A percentile compares a stretch with the other conserved stretches of the same genome.
These are phyloP conservation scores for Mimachlamys varia DNA, from an alignment of 2,888 invertebrate species.

Conservation along the genomic window DNA sequence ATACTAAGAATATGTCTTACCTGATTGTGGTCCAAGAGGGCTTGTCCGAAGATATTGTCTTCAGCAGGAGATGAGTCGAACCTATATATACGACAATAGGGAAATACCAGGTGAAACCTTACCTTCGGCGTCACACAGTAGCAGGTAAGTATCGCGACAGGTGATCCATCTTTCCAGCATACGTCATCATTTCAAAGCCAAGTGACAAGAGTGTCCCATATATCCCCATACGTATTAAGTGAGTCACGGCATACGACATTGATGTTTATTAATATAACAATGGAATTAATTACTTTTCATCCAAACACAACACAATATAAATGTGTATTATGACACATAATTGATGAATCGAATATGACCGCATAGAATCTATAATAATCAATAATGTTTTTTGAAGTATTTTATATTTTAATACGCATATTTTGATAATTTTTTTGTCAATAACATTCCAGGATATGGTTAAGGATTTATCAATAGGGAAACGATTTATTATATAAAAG, in stretches of 20 bases:
- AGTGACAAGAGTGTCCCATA: background rate
- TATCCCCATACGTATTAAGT: background rate
- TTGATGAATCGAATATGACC: background rate
- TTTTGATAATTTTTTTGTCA: background rate
- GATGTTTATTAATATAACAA: constrained; percentile 1
- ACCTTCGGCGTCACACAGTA: background rate
- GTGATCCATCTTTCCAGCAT: background rate
- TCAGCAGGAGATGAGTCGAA: background rate
- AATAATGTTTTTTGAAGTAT: background rate
- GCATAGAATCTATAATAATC: background rate
- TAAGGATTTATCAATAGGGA: too few species aligned
- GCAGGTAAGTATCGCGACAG: background rate
- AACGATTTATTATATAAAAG: too few species aligned
- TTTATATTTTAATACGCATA: background rate
- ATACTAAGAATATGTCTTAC: background rate
- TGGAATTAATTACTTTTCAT: constrained; percentile 11
- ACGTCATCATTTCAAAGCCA: background rate
- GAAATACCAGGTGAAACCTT: background rate
- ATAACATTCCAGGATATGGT: background rate
- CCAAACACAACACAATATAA: background rate
- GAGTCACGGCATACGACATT: background rate
- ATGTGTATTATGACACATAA: background rate
- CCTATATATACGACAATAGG: constrained; percentile 16
- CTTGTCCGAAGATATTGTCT: background rate
- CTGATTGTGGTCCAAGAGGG: background rate